A percentile compares a stretch with the other conserved stretches of the same genome.
Conservation (phyloP, 2,888 invertebrate genomes). For the Drosophila mayaguana region DNA sequence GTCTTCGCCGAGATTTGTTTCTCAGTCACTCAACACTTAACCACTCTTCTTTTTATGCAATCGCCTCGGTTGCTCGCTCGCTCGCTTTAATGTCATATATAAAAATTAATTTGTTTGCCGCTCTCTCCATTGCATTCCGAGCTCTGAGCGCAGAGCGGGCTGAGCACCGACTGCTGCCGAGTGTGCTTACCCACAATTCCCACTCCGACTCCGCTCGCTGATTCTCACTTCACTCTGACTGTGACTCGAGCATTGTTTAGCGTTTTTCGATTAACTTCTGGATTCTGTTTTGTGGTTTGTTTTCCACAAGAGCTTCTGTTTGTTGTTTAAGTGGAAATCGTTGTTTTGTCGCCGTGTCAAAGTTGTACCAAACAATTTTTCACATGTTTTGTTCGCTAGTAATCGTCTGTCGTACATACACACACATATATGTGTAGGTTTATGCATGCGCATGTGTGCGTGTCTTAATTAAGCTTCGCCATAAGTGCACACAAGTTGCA, state of each 20-base stretch:
- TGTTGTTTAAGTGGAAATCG: constrained; percentile 81
- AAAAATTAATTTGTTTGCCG: constrained; percentile 82
- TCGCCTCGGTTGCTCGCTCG: constrained; percentile 62
- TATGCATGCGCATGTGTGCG: constrained; percentile 8
- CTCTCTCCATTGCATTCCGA: constrained; percentile 64
- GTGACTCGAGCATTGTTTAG: constrained; percentile 63
- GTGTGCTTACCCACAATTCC: not conserved
- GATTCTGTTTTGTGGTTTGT: constrained; percentile 64
- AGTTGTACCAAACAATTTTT: constrained; percentile 69
- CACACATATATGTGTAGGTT: not conserved
- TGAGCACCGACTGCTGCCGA: not conserved
- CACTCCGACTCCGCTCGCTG: not conserved
- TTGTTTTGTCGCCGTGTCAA: constrained; percentile 77
- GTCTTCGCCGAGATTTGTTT: constrained; percentile 77
- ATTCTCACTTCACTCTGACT: not conserved
- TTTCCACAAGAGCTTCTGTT: constrained; percentile 65
- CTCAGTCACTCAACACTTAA: constrained; percentile 78
- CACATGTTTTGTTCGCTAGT: constrained; percentile 50
- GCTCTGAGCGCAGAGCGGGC: not conserved
- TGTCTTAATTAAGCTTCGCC: constrained; percentile 63
- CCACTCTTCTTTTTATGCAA: constrained; percentile 60
- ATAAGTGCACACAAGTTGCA: constrained; percentile 33
- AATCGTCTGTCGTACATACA: constrained; percentile 30
- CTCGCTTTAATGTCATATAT: constrained; percentile 82
- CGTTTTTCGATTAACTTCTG: constrained; percentile 82